Conservation (phyloP, 2,113 vertebrate genomes). For the Istiophorus platypterus region DNA sequence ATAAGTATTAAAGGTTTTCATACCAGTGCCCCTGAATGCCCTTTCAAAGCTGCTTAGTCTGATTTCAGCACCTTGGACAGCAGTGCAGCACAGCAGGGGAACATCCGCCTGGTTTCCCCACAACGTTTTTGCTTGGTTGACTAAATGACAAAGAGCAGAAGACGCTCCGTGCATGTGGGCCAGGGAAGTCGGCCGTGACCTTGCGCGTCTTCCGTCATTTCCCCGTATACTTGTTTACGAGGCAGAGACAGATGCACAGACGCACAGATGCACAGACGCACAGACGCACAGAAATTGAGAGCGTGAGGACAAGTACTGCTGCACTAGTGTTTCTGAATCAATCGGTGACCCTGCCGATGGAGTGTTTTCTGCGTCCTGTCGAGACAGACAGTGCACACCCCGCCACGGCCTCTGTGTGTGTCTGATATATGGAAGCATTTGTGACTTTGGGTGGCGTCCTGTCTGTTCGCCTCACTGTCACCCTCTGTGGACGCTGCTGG, state of each 20-base stretch:
- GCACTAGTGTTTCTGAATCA: slow-evolving; percentile 39
- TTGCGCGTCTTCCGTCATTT: not conserved
- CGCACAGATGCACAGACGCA: not conserved
- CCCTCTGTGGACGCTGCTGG: slow-evolving; percentile 60
- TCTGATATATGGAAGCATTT: slow-evolving; percentile 64
- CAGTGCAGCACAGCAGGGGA: slow-evolving; percentile 22
- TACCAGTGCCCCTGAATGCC: slow-evolving; percentile 18
- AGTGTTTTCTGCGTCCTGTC: slow-evolving; percentile 39
- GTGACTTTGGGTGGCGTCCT: slow-evolving; percentile 78
- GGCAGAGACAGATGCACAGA: not conserved
- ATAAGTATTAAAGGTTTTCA: not conserved
- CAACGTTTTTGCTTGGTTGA: slow-evolving; percentile 12
- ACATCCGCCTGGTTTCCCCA: slow-evolving; percentile 3
- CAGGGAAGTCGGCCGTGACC: not conserved
- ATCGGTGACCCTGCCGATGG: slow-evolving; percentile 62
- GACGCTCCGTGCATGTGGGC: not conserved
- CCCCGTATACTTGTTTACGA: not conserved
- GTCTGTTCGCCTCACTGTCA: slow-evolving; percentile 81
- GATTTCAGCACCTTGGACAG: slow-evolving; percentile 74
- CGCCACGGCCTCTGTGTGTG: slow-evolving; percentile 44
- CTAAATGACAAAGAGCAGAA: not conserved
- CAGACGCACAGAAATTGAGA: not conserved
- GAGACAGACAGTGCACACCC: slow-evolving; percentile 43
- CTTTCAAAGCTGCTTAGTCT: slow-evolving; percentile 19
- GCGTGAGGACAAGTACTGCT: slow-evolving; percentile 7